phyloP scores from a whole-genome alignment of 2,888 invertebrate species.

The Troides aeacus region DNA sequence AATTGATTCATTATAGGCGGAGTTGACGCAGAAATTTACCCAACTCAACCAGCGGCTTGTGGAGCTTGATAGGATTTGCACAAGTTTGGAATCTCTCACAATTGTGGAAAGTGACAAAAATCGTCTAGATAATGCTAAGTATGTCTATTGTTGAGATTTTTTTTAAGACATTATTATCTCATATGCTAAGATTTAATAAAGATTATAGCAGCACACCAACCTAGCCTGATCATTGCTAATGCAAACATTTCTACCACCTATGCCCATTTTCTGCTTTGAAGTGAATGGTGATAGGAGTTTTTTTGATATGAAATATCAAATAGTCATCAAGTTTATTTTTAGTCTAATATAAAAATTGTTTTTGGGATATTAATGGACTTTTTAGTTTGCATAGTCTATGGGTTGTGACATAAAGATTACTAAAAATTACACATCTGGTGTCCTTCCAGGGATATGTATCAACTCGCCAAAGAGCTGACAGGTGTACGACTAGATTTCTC shows the following conservation, averaged over 20 bases:
- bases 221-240: no score
- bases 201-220: no score
- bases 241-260: no score
- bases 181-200: no score
- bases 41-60: slow-evolving; percentile 45
- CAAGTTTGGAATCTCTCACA: slow-evolving; percentile 49
- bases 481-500: slow-evolving; percentile 63
- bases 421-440: neutral
- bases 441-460: slow-evolving; percentile 58
- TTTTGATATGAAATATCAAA: no score
- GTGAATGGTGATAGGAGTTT: no score
- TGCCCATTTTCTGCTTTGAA: no score
- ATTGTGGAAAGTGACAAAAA: slow-evolving; percentile 62
- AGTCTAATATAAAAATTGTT: no score
- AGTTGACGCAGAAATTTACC: slow-evolving; percentile 48
- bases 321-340: no score
- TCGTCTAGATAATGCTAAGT: slow-evolving; percentile 63
- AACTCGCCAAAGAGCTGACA: slow-evolving; percentile 63
- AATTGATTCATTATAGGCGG: slow-evolving; percentile 42
- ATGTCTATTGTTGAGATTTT: slow-evolving; percentile 30
- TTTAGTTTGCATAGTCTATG: no score
- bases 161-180: neutral
- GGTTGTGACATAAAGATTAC: no score
- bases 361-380: no score
- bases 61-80: slow-evolving; percentile 58